Evolutionary conservation across 2,797 vertebrate species (phyloP), one percentile per base, ranked within the genome.

Genomic region (Pelodytes ibericus): DNA sequence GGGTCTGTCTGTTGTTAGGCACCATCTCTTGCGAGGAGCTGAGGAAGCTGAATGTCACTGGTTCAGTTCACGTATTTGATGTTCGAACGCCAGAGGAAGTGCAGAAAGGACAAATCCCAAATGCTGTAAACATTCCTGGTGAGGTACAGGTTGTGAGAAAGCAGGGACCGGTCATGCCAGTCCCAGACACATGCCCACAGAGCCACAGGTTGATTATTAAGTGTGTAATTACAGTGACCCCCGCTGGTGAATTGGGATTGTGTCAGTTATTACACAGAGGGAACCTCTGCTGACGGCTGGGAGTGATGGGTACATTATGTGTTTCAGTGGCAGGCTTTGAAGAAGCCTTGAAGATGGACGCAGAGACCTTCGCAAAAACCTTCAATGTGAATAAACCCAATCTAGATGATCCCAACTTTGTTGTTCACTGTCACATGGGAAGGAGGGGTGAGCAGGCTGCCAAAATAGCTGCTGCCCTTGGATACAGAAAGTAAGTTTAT

Each of bases 351-450:
- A 73, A 81, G 33, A 81, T 93, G 88, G 86, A 86, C 8, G 81
- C 91, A 13, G 86, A 88, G 53, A 86, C 84, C 5, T 95, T 95
- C 75, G 83, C 88, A 80, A 75, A 83, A 6, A 87, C 88, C 53
- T 94, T 88, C 29, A 88, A 90, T 2, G 82, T 90, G 24, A 56
- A 71, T 0, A 94, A 93, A 74, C 92, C 93, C 3, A 18, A 58
- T 0, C 16, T 81, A 10, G 87, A 92, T 0, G 81, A 87, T 0
- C 72, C 86, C 18, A 85, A 92, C 36, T 74, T 95, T 56, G 78
- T 94, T 77, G 94, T 96, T 85, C 88, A 94, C 82, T 95, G 94
- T 81, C 91, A 91, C 51, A 26, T 91, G 60, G 94, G 95, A 51
- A 84, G 4, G 9, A 84, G 93, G 72, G 93, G 91, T 5, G 77